Conservation (phyloP, 2,888 invertebrate genomes). For the Oscheius sp. region DNA sequence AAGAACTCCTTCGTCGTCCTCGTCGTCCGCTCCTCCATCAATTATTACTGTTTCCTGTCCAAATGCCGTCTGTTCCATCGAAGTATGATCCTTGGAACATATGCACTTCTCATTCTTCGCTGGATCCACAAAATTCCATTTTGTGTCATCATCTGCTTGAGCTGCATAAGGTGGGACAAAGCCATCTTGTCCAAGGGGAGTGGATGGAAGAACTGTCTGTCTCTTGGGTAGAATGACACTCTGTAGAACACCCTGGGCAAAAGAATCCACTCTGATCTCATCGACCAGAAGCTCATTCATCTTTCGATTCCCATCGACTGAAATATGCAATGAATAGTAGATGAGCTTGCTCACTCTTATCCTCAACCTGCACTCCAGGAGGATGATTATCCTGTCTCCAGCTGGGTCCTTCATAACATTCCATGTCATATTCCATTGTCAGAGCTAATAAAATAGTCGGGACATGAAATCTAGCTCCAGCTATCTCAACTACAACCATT, state of each 20-base stretch:
- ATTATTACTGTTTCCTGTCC: too few species aligned
- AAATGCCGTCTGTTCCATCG: too few species aligned
- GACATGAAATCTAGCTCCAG: slow-evolving; percentile 92
- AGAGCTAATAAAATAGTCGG: slow-evolving; percentile 92
- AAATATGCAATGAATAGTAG: background rate
- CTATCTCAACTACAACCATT: slow-evolving; percentile 74
- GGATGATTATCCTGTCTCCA: background rate
- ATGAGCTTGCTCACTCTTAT: slow-evolving; percentile 55
- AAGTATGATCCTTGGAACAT: too few species aligned
- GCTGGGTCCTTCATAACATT: background rate
- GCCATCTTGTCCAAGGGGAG: background rate
- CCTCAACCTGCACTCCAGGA: slow-evolving; percentile 3
- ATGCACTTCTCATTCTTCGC: slow-evolving; percentile 7
- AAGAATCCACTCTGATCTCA: background rate
- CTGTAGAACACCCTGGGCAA: slow-evolving; percentile 14
- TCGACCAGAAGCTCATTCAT: background rate
- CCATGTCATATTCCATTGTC: slow-evolving; percentile 80
- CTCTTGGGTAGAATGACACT: background rate
- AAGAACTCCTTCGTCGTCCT: too few species aligned
- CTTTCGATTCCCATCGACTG: background rate
- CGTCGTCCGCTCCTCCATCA: too few species aligned
- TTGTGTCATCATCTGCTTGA: slow-evolving; percentile 32
- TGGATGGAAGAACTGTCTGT: background rate
- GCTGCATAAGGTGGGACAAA: slow-evolving; percentile 12
- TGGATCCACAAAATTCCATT: slow-evolving; percentile 28